Evolutionary conservation across 92 coral and sea anemone species (phyloP).

Genomic region (Heliopora coerulea): DNA sequence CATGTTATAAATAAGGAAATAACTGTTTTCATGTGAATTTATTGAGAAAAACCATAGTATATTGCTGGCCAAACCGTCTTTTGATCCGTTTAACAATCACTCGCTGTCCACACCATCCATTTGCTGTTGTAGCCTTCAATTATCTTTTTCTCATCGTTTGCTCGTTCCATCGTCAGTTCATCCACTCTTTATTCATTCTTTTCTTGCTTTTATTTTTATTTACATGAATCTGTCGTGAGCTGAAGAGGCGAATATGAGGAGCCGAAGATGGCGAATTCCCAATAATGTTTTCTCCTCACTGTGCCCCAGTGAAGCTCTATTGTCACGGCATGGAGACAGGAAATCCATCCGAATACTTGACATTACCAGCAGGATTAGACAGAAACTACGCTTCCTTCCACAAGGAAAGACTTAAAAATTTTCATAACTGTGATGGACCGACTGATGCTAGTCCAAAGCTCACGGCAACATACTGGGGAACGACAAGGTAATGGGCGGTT

Average conservation of each 20-base stretch:
- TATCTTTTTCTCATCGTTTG: background rate
- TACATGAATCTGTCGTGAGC: constrained; percentile 81
- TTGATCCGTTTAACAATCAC: too few species aligned
- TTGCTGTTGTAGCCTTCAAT: too few species aligned
- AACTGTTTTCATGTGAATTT: too few species aligned
- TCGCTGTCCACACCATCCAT: too few species aligned
- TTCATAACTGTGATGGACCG: constrained; percentile 79
- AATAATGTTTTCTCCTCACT: constrained; percentile 77
- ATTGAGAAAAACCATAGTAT: too few species aligned
- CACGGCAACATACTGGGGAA: constrained; percentile 96
- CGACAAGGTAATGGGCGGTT: constrained; percentile 92
- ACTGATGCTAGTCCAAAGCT: constrained; percentile 79
- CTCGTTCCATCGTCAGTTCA: background rate
- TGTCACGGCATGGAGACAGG: constrained; percentile 90
- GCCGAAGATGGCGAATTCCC: constrained; percentile 88
- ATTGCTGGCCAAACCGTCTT: too few species aligned
- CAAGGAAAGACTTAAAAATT: constrained; percentile 82
- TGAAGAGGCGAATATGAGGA: constrained; percentile 85
- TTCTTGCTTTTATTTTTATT: background rate
- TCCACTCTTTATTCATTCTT: background rate
- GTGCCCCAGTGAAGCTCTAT: constrained; percentile 87
- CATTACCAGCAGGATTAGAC: constrained; percentile 82
- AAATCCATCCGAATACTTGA: constrained; percentile 80
- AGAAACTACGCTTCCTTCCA: constrained; percentile 90
- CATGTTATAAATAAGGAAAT: too few species aligned